Evolutionary conservation across 2,113 vertebrate species (phyloP).

Genomic region (Cebus imitator): DNA sequence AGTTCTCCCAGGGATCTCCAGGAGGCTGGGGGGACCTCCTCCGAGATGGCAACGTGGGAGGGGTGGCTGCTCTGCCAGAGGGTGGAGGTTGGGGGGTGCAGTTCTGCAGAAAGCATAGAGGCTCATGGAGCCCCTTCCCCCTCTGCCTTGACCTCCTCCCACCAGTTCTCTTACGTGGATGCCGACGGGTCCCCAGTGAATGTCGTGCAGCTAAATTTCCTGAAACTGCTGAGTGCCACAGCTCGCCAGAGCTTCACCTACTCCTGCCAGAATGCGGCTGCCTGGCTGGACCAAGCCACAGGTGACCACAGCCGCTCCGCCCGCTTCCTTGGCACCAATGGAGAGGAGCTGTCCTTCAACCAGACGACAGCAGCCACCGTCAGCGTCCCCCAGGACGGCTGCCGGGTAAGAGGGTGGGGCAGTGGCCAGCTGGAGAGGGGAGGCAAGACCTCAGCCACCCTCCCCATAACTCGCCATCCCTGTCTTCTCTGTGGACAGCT

Average conservation of each 20-base stretch:
- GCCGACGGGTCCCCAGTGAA: conserved; percentile 87
- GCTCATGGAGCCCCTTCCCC: neutral
- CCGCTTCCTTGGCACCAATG: conserved; percentile 87
- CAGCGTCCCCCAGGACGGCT: conserved; percentile 87
- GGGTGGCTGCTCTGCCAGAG: neutral
- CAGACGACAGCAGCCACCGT: conserved; percentile 84
- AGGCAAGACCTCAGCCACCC: rapidly evolving
- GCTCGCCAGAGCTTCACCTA: conserved; percentile 91
- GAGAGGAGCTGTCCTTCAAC: conserved; percentile 89
- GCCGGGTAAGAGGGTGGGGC: conserved; percentile 84
- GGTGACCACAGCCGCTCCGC: conserved; percentile 84
- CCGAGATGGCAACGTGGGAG: neutral
- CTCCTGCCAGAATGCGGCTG: conserved; percentile 90
- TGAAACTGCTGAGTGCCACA: conserved; percentile 91
- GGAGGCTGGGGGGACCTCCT: neutral
- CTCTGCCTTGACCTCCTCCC: too few species aligned
- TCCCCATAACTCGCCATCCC: rapidly evolving
- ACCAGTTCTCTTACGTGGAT: conserved; percentile 92
- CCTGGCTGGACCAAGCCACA: conserved; percentile 88
- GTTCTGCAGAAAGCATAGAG: neutral
- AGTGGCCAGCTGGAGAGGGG: rapidly evolving
- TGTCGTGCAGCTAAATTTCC: conserved; percentile 93
- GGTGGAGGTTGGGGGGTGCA: neutral
- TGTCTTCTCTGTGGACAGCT: conserved; percentile 78
- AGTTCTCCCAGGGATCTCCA: rapidly evolving